Evolutionary conservation across 2,113 vertebrate species (phyloP).

Genomic region (Globicephala melas): DNA sequence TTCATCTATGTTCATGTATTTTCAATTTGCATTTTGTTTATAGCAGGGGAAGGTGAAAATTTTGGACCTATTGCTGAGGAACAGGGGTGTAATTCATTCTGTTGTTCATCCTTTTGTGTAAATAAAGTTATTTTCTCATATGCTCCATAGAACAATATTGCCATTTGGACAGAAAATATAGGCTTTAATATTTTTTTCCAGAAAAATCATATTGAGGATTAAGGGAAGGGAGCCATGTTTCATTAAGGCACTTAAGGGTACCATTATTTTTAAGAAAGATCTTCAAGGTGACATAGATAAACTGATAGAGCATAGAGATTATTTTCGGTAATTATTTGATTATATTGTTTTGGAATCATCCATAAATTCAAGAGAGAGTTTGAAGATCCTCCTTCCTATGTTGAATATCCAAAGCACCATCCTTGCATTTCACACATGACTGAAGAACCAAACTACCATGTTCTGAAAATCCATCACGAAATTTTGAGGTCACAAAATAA

Average conservation of each 20-base stretch:
- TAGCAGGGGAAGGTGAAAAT: not conserved
- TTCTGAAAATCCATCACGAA: slow-evolving; percentile 81
- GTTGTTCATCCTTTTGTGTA: not conserved
- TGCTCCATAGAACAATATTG: not conserved
- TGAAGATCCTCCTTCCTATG: slow-evolving; percentile 42
- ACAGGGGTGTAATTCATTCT: not conserved
- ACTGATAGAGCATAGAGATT: not conserved
- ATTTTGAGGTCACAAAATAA: slow-evolving; percentile 94
- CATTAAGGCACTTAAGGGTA: not conserved
- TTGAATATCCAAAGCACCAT: slow-evolving; percentile 46
- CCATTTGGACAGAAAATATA: not conserved
- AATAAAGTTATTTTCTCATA: not conserved
- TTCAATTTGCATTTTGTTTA: not conserved
- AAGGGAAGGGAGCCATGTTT: not conserved
- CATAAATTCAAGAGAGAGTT: slow-evolving; percentile 40
- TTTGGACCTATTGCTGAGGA: not conserved
- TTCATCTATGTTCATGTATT: not conserved
- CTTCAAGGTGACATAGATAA: not conserved
- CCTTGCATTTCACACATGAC: slow-evolving; percentile 37
- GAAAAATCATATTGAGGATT: not conserved
- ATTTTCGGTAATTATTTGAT: not conserved
- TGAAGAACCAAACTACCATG: slow-evolving; percentile 2
- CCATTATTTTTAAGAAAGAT: not conserved
- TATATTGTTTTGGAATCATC: slow-evolving; percentile 40
- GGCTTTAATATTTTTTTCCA: not conserved